Evolutionary conservation across 2,888 invertebrate genomes (phyloP).

Genomic region (Himalopsyche kuldschensis): DNA sequence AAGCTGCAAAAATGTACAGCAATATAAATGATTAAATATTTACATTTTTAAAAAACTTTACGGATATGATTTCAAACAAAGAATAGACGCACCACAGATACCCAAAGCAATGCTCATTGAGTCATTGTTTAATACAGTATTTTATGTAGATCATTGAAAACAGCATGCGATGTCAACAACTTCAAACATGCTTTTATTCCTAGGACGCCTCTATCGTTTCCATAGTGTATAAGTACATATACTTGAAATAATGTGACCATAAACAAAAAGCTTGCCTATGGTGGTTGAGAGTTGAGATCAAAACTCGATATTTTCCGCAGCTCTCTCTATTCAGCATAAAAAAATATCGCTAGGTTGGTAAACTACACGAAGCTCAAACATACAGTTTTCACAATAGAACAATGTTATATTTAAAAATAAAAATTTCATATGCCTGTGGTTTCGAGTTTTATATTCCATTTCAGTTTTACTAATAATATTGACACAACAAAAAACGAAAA

Average conservation of each 20-base stretch:
- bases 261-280: neutral
- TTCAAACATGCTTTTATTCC: neutral
- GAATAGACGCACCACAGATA: too few relatives aligned
- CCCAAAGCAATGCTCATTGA: too few relatives aligned
- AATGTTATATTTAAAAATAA: neutral
- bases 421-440: neutral
- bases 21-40: too few relatives aligned
- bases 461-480: too few relatives aligned
- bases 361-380: neutral
- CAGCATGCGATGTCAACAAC: too few relatives aligned
- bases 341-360: neutral
- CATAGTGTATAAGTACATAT: neutral
- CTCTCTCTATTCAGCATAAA: neutral
- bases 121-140: too few relatives aligned
- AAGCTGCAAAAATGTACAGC: too few relatives aligned
- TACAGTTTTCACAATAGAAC: neutral
- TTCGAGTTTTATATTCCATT: too few relatives aligned
- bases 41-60: too few relatives aligned
- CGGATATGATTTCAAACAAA: too few relatives aligned
- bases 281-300: neutral
- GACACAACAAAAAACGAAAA: too few relatives aligned
- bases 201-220: neutral
- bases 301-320: neutral
- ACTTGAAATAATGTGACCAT: neutral
- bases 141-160: too few relatives aligned